Base-by-base conservation (phyloP, 2,888 invertebrate species). In the Dichetophora obliterata region DNA sequence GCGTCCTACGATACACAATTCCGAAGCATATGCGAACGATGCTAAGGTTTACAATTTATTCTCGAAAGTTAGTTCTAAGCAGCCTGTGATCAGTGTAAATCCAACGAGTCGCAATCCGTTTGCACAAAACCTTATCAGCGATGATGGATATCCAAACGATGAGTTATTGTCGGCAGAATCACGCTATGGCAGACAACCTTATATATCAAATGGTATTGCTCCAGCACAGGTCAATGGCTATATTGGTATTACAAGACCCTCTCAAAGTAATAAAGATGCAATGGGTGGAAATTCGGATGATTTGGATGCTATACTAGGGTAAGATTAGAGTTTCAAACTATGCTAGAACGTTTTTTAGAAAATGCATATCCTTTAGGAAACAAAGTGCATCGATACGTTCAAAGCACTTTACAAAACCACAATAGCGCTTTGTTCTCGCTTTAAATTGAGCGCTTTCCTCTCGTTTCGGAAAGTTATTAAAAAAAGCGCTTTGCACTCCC, bases 281-380 rank as follows among this genome's bases (percentile, higher is more conserved):
- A 68, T 24, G 22, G 5, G 22, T 0, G 69, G 57, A 4, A 81
- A 80, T n/a, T 76, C 92, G 43, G 93, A 94, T 83, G 92, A 94
- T 81, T 92, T 94, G 84, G 93, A 93, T 5, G 92, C 93, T 83
- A 93, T 95, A 81, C 90, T 95, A 80, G 95, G 95, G 95, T 95
- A 86, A 87, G 90, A 86, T 57, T 5, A 6, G 6, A 24, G 11
- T 14, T 6, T 31, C 31, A 31, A 31, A 31, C 31, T 31, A 31
- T n/a, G n/a, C n/a, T n/a, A n/a, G n/a, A n/a, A n/a, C 31, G 31
- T 31, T 31, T 3, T 31, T 31, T n/a, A n/a, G n/a, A 5, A 31
- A 31, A 31, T 31, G 3, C 31, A 5, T 5, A 31, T 31, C 5
- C 5, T 31, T 4, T 31, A 31, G 31, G 5, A 31, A 31, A 31